phyloP scores from a whole-genome alignment of 2,888 invertebrate genomes.

The Ephialtes manifestator region DNA sequence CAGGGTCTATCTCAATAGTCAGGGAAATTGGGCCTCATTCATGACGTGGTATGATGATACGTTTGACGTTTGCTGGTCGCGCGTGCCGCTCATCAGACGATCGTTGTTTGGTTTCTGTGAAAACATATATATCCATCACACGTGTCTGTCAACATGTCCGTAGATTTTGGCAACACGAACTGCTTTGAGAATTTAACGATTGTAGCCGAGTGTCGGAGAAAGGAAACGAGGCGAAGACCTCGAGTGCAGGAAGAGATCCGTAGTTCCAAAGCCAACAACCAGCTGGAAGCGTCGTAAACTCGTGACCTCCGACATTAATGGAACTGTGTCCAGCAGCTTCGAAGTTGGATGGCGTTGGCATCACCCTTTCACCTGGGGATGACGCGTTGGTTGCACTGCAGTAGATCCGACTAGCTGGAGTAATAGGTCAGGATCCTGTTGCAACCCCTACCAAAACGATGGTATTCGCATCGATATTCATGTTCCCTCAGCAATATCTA shows the following conservation, averaged over 20 bases:
- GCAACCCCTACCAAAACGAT: not conserved
- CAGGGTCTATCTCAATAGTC: conserved; percentile 6
- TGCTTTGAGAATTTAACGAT: conserved; percentile 13
- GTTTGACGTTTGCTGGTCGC: conserved; percentile 34
- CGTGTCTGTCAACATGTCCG: not conserved
- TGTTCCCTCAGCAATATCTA: conserved; percentile 21
- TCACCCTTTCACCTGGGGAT: conserved; percentile 1
- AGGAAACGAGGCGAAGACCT: not conserved
- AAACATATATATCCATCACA: not conserved
- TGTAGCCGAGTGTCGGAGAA: not conserved
- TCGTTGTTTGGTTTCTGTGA: conserved; percentile 6
- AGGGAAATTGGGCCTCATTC: conserved; percentile 49
- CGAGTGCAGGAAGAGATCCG: conserved; percentile 3
- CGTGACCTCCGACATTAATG: conserved; percentile 26
- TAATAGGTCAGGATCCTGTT: not conserved
- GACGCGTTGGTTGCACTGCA: conserved; percentile 14
- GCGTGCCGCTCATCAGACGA: not conserved
- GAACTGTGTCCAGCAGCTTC: conserved; percentile 29
- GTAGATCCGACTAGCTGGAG: not conserved
- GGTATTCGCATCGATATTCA: conserved; percentile 24
- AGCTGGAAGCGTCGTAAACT: conserved; percentile 5
- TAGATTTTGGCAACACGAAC: conserved; percentile 1
- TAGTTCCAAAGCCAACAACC: conserved; percentile 9
- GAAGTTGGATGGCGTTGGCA: conserved; percentile 7
- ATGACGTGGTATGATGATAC: conserved; percentile 45